Conservation (phyloP, 1,140 invertebrate species). For the Eufriesea mexicana region DNA sequence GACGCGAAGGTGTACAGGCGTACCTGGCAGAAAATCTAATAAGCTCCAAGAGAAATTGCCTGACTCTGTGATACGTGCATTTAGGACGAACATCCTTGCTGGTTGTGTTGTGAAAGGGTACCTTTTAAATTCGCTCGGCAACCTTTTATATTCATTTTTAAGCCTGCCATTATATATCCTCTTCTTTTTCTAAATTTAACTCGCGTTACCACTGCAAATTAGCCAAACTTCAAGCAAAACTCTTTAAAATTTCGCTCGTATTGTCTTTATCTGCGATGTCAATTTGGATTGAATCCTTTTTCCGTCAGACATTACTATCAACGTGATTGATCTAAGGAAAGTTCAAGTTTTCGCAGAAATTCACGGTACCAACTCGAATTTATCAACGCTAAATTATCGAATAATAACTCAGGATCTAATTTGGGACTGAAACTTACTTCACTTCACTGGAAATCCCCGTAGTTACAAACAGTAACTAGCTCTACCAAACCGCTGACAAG, state of each 20-base stretch:
- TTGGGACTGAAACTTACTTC: no score
- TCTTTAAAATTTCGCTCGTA: neutral
- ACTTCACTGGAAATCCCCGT: no score
- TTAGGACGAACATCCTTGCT: neutral
- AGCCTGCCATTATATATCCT: neutral
- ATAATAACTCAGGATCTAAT: no score
- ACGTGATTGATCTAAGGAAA: no score
- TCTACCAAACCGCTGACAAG: no score
- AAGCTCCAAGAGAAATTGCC: neutral
- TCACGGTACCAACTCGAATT: no score
- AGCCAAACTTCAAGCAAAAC: neutral
- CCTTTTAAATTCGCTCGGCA: neutral
- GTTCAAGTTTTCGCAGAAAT: no score
- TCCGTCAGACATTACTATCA: no score
- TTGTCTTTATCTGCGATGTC: no score
- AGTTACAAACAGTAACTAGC: no score
- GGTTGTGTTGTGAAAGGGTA: neutral
- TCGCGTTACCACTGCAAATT: neutral
- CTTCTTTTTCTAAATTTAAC: neutral
- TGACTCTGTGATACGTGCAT: neutral
- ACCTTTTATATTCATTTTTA: neutral
- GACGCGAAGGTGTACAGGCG: neutral
- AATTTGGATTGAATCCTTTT: no score
- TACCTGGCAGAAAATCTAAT: constrained; percentile 15
- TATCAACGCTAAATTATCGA: no score